These are phyloP conservation scores for Ochropacha duplaris DNA, from an alignment of 2,888 invertebrate genomes.

Conservation along the genomic window DNA sequence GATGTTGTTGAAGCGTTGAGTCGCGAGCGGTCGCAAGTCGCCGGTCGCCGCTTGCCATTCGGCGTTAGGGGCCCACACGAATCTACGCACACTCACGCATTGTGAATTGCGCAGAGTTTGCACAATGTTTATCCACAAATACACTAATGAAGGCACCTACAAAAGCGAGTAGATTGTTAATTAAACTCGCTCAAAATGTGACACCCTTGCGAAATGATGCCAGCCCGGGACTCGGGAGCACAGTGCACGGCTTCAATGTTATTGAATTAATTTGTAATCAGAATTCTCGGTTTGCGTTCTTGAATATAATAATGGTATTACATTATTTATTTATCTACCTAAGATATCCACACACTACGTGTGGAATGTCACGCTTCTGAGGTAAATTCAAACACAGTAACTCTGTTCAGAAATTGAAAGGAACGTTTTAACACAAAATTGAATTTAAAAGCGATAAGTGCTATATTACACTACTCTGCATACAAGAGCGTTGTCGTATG, in stretches of 20 bases:
- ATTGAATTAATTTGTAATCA: constrained; percentile 82
- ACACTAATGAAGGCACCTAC: constrained; percentile 83
- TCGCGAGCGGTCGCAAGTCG: constrained; percentile 12
- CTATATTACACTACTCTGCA: no score
- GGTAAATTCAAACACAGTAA: background rate
- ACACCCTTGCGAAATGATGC: constrained; percentile 80
- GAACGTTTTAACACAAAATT: background rate
- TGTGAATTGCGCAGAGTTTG: constrained; percentile 60
- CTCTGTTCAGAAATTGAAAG: background rate
- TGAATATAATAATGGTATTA: constrained; percentile 66
- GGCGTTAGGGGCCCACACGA: constrained; percentile 20
- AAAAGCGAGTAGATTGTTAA: constrained; percentile 83
- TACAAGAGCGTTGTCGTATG: no score
- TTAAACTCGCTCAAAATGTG: constrained; percentile 83
- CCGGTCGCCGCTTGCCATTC: constrained; percentile 18
- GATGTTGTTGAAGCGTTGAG: constrained; percentile 7
- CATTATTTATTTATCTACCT: constrained; percentile 54
- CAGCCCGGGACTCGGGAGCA: constrained; percentile 68
- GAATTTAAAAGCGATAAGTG: background rate
- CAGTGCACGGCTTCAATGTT: constrained; percentile 79
- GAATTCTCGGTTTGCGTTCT: constrained; percentile 76
- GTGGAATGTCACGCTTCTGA: constrained; percentile 3
- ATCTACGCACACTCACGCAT: constrained; percentile 47
- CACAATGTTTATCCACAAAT: constrained; percentile 81
- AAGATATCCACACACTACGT: constrained; percentile 2